Evolutionary conservation across 2,113 vertebrate genomes (phyloP), one percentile per base, ranked within the genome.

Genomic region (Lophochroa leadbeateri): DNA sequence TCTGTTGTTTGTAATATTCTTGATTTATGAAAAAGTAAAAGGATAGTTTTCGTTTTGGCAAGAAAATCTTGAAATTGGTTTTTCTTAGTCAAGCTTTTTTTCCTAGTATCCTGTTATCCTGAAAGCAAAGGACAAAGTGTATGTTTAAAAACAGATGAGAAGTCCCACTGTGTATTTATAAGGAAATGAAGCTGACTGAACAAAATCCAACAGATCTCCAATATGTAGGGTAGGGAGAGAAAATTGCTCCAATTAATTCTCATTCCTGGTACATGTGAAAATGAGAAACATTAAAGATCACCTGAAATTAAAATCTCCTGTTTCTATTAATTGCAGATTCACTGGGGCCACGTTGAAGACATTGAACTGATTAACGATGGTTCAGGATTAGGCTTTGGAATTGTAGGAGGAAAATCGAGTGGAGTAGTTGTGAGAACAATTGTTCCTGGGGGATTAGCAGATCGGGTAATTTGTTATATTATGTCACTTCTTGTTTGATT

Each of bases 321-420:
- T 91, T 91, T 88, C 80, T 71, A 95, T 97, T 72, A 91, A 91
- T 96, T 95, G 29, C 96, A 99, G 99, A 98, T 98, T 68, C 96
- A 82, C 50, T 99, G 99, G 99, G 98, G 98, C 65, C 98, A 99
- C 10, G 8, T 98, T 88, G 99, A 99, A 97, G 99, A 99, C 69
- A 98, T 99, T 85, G 98, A 99, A 93, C 98, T 99, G 95, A 91
- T 98, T 95, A 99, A 99, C 50, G 99, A 99, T 49, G 99, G 99
- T 29, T 99, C 99, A 0, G 99, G 99, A 90, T 97, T 99, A 97
- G 99, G 99, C 52, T 99, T 99, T 90, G 99, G 99, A 88, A 99
- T 99, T 49, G 99, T 99, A 70, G 99, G 99, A 74, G 99, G 98
- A 82, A 99, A 98, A 97, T 97, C 97, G 10, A 98, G 96, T 12